These are phyloP conservation scores for Formicarius rufipectus DNA, from an alignment of 2,113 vertebrate genomes.

Conservation along the genomic window DNA sequence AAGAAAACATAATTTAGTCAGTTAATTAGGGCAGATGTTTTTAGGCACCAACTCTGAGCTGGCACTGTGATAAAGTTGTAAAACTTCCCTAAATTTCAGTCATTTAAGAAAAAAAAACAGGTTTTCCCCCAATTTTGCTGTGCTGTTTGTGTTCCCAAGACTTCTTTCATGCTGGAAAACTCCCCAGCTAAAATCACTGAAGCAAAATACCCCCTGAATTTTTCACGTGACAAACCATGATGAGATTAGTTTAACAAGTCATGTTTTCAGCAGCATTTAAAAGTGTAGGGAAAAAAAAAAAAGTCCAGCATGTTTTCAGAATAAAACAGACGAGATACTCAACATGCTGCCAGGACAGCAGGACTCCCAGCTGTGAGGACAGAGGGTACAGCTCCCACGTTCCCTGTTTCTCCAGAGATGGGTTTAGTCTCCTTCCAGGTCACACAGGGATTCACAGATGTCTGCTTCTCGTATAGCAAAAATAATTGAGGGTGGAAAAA, in stretches of 20 bases:
- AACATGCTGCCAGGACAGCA: not conserved
- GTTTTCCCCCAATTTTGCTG: not conserved
- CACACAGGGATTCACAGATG: fast-evolving
- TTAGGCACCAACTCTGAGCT: not conserved
- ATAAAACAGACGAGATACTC: not conserved
- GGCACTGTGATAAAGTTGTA: not conserved
- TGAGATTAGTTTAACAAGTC: not conserved
- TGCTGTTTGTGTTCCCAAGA: not conserved
- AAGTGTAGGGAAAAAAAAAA: not conserved
- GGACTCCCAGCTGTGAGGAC: fast-evolving
- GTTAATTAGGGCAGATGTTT: not conserved
- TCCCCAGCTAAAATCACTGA: not conserved
- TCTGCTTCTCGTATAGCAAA: not conserved
- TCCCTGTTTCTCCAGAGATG: not conserved
- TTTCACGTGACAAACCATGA: not conserved
- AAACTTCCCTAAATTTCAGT: not conserved
- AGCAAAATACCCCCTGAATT: not conserved
- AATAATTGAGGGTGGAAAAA: not conserved
- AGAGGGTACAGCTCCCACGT: not conserved
- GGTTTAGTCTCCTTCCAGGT: not conserved
- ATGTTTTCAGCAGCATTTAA: not conserved
- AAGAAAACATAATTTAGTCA: not conserved
- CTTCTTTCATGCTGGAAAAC: not conserved
- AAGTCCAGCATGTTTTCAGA: not conserved
- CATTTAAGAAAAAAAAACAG: not conserved